A percentile compares a stretch with the other conserved stretches of the same genome.
Evolutionary conservation across 2,888 invertebrate genomes (phyloP).

Genomic region (Scaptomyza parva): DNA sequence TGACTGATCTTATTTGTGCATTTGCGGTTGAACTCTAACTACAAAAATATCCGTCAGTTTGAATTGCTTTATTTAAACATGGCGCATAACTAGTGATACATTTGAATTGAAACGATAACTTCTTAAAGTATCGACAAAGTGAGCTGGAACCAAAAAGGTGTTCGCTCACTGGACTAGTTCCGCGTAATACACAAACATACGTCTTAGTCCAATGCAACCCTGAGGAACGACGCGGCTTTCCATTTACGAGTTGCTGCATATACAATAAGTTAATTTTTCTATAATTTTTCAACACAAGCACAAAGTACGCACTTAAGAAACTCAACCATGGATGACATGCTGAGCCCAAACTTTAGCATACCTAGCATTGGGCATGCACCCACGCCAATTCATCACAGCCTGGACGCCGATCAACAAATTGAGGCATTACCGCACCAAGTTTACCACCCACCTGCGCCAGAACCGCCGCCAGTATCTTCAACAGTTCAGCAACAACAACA

Average conservation of each 20-base stretch:
- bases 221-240: constrained; percentile 60
- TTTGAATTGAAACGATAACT: neutral
- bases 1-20: neutral
- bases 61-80: neutral
- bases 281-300: too few relatives aligned
- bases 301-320: neutral
- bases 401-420: constrained; percentile 96
- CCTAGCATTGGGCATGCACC: constrained; percentile 90
- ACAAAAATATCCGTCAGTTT: neutral
- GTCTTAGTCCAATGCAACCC: constrained; percentile 23
- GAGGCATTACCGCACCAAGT: constrained; percentile 90
- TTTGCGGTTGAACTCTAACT: neutral
- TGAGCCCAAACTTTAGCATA: constrained; percentile 95
- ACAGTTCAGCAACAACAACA: constrained; percentile 37
- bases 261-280: constrained; percentile 26
- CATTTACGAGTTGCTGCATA: constrained; percentile 32
- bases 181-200: neutral
- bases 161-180: neutral
- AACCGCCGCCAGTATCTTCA: constrained; percentile 64
- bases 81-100: neutral
- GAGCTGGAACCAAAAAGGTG: neutral
- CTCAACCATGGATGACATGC: constrained; percentile 92
- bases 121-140: neutral
- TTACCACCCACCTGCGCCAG: constrained; percentile 89
- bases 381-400: constrained; percentile 93